Base-by-base conservation (phyloP, 2,113 vertebrate species). In the Micromys minutus region DNA sequence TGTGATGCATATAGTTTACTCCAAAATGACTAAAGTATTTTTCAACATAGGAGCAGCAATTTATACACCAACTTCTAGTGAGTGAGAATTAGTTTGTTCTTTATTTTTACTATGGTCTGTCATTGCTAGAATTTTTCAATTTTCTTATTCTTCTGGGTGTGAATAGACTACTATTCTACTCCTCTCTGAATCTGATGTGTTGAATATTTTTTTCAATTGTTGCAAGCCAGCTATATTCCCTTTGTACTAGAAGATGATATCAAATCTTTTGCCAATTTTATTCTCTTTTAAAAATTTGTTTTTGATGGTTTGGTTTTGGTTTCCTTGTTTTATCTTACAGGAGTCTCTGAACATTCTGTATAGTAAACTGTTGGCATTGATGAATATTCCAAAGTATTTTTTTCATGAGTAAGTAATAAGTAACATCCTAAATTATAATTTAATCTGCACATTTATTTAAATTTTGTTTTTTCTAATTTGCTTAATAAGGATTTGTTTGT, bases 281-380 rank as follows among this genome's bases (percentile, higher is more conserved):
- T n/a, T 5, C 7, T 45, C 52, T 80, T 75, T 36, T 59, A 59
- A 72, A 47, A 52, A 65, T 1, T 59, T 8, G 11, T 34, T 12
- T 34, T 67, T 29, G 29, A n/a, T 67, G 11, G 31, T 34, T 34
- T 67, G 65, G 12, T 67, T 34, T 67, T 34, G 34, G 65, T 67
- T 7, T 67, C 4, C 34, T 16, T 67, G 65, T 80, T 95, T 89
- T 83, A 76, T 95, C 72, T 93, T 7, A 77, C 76, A 94, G 52
- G 72, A 3, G 31, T 79, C 50, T 34, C 77, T 81, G 77, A 52
- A 52, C 31, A 87, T 89, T 76, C 19, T 50, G 7, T 21, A 55
- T 52, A 34, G 16, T 76, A 59, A 85, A 31, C 2, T 21, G 61
- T 76, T 87, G 39, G 67, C 71, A 75, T 69, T 67, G 42, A 52